Base-by-base conservation (phyloP, 2,113 vertebrate genomes). In the Bolborhynchus lineola region DNA sequence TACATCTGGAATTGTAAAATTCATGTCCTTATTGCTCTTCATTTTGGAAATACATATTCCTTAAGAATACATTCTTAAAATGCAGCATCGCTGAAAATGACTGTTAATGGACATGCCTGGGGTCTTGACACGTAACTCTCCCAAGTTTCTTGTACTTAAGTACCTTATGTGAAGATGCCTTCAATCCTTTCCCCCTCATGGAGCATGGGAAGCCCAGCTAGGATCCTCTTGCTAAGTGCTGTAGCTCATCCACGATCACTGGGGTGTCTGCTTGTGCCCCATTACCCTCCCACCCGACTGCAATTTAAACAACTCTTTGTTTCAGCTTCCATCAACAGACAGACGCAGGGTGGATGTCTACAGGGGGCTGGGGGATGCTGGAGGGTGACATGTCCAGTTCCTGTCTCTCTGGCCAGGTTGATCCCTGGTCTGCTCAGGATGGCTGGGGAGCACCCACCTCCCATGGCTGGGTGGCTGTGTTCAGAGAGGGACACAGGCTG, bases 391-490 rank as follows among this genome's bases (percentile, higher is more conserved):
- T 35, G 52, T 18, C 24, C 0, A 0, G 33, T 28, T 20, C 57
- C 20, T 20, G 9, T 28, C 25, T 31, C 75, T 47, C 37, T 82
- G 65, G 47, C 42, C 21, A 11, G 50, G 24, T 21, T 67, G 28
- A 44, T 60, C 19, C 31, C 60, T 35, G 23, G 26, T 23, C 49
- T 76, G 50, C 49, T 37, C 28, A 9, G 37, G 18, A 69, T 37
- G n/a, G 49, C 67, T 33, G 67, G 7, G 53, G 13, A 37, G 64
- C 35, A 57, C 31, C 33, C 29, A 5, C 24, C 33, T 78, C 65
- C 46, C 23, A 10, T 0, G 4, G 20, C 10, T 0, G 5, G 49
- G 31, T 0, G 4, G 29, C 13, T 1, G 5, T 1, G 1, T 52
- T 50, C 0, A 0, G n/a, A 53, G 49, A 33, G 60, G 15, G 16